phyloP scores from a whole-genome alignment of 2,888 invertebrate genomes.

The Cecidostiba fungosa region DNA sequence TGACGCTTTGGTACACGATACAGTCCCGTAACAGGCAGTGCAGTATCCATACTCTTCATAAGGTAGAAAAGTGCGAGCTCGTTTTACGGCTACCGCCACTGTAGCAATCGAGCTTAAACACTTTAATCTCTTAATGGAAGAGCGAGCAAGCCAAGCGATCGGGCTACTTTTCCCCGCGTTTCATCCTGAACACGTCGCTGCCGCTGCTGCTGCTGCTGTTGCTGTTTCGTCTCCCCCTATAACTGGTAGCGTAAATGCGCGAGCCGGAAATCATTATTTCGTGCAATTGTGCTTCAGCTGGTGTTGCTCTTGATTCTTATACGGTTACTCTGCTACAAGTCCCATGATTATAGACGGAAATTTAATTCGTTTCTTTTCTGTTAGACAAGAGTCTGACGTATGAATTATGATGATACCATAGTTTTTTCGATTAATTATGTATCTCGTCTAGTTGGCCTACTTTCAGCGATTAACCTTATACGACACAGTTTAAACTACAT shows the following conservation, averaged over 20 bases:
- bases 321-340: conserved; percentile 27
- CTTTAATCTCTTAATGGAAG: conserved; percentile 63
- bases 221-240: conserved; percentile 20
- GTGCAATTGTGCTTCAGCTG: conserved; percentile 55
- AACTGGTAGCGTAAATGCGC: background rate
- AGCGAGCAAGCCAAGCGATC: conserved; percentile 63
- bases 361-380: conserved; percentile 19
- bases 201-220: background rate
- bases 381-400: background rate
- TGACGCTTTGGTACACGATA: background rate
- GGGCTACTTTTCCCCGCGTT: conserved; percentile 63
- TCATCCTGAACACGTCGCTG: conserved; percentile 22
- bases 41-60: conserved; percentile 9
- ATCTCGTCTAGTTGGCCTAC: conserved; percentile 43
- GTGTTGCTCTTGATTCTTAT: conserved; percentile 15
- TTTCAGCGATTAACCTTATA: conserved; percentile 53
- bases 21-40: background rate
- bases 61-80: conserved; percentile 9
- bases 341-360: conserved; percentile 37
- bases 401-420: background rate
- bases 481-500: conserved; percentile 30
- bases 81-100: conserved; percentile 4
- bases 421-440: background rate
- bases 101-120: conserved; percentile 49
- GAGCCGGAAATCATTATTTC: conserved; percentile 62